Conservation (phyloP, 2,797 vertebrate genomes). For the Mus spretus region DNA sequence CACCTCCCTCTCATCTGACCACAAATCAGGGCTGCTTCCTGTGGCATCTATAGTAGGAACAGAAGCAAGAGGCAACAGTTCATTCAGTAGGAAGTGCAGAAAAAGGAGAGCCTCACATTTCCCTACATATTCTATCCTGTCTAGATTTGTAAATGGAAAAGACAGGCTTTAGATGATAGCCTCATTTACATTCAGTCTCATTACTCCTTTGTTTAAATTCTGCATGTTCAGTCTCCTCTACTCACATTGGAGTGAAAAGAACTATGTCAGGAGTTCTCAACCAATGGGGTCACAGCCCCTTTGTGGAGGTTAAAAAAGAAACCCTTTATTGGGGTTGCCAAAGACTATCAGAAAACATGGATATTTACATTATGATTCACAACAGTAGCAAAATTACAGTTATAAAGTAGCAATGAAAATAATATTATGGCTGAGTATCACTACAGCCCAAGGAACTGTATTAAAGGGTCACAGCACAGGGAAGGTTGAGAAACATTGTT, state of each 20-base stretch:
- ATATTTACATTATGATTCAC: not conserved
- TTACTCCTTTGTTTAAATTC: conserved; percentile 40
- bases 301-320: not conserved
- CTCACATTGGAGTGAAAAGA: not conserved
- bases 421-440: not conserved
- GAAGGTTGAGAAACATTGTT: not conserved
- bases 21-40: conserved; percentile 70
- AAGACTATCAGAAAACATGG: not conserved
- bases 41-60: conserved; percentile 17
- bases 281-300: not conserved
- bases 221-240: not conserved
- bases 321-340: not conserved
- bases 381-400: not conserved
- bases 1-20: conserved; percentile 59
- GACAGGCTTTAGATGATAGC: not conserved
- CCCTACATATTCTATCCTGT: not conserved
- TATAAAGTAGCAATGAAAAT: not conserved
- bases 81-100: conserved; percentile 4
- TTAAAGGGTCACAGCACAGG: not conserved
- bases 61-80: conserved; percentile 36
- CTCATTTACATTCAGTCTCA: not conserved
- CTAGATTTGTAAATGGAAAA: not conserved
- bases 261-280: not conserved
- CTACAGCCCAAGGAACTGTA: not conserved
- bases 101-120: not conserved